A percentile compares a stretch with the other conserved stretches of the same genome.
phyloP scores from a whole-genome alignment of 2,797 vertebrate species.

The Enoplosus armatus region DNA sequence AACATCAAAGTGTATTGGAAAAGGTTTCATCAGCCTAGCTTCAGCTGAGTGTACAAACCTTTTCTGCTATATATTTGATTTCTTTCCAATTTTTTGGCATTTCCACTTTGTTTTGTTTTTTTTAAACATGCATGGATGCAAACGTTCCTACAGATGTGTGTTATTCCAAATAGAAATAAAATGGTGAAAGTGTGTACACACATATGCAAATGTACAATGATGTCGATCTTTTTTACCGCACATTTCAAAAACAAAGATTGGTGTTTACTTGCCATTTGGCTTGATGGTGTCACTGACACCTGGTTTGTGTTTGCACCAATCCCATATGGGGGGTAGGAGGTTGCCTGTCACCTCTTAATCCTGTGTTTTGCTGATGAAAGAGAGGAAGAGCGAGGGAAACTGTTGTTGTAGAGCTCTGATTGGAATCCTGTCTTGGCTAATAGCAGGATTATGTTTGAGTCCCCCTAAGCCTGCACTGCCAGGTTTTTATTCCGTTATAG shows the following conservation, averaged over 20 bases:
- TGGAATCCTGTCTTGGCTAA: slow-evolving; percentile 71
- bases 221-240: neutral
- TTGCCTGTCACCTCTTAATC: slow-evolving; percentile 60
- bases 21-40: no score
- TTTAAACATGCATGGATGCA: neutral
- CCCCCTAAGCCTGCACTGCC: slow-evolving; percentile 40
- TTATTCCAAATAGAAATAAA: neutral
- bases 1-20: neutral
- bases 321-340: slow-evolving; percentile 5
- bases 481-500: slow-evolving; percentile 57
- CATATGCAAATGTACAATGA: neutral
- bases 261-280: neutral
- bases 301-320: slow-evolving; percentile 20
- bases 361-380: slow-evolving; percentile 42
- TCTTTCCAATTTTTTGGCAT: neutral
- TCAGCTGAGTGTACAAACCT: neutral
- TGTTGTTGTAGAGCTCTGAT: slow-evolving; percentile 56
- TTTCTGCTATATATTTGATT: neutral
- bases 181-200: neutral
- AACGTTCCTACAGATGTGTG: neutral
- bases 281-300: slow-evolving; percentile 10
- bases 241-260: neutral
- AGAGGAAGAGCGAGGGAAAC: slow-evolving; percentile 33
- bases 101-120: neutral
- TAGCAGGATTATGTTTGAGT: slow-evolving; percentile 72